phyloP scores from a whole-genome alignment of 1,140 invertebrate species.

The Drosophila arawakana region DNA sequence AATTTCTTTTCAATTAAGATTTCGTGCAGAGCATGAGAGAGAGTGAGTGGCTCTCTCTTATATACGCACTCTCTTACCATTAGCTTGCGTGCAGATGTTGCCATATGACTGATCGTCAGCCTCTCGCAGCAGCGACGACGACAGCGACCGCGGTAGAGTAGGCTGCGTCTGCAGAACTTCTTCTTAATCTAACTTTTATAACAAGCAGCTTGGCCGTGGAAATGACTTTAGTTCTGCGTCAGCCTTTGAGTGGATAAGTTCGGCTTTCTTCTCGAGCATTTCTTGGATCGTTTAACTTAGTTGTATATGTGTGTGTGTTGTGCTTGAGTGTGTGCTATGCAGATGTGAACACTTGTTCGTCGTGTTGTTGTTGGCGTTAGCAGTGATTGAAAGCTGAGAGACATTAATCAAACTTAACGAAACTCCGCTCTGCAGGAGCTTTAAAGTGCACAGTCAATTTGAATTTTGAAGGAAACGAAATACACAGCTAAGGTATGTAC shows the following conservation, averaged over 20 bases:
- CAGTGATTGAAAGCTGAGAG: slow-evolving; percentile 8
- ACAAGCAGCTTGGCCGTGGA: slow-evolving; percentile 63
- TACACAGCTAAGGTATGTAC: slow-evolving; percentile 6
- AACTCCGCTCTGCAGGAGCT: background rate
- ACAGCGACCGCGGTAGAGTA: slow-evolving; percentile 23
- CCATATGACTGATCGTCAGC: slow-evolving; percentile 38
- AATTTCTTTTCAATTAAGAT: slow-evolving; percentile 62
- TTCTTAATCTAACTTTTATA: slow-evolving; percentile 77
- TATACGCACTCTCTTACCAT: slow-evolving; percentile 21
- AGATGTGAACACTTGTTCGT: slow-evolving; percentile 10
- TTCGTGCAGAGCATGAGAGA: slow-evolving; percentile 1
- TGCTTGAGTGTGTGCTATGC: slow-evolving; percentile 9
- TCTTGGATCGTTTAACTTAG: background rate
- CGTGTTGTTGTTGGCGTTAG: background rate
- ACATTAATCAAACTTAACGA: slow-evolving; percentile 15
- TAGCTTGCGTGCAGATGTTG: slow-evolving; percentile 24
- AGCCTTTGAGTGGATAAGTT: slow-evolving; percentile 74
- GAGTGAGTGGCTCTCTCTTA: slow-evolving; percentile 22
- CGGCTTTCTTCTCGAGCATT: slow-evolving; percentile 42
- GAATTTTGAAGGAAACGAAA: slow-evolving; percentile 5
- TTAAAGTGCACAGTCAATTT: background rate
- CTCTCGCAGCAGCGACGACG: background rate
- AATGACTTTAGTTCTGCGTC: slow-evolving; percentile 74
- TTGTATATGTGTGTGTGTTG: background rate
- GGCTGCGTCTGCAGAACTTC: slow-evolving; percentile 64